Conservation (phyloP, 2,888 invertebrate genomes). For the Andrena fulva region DNA sequence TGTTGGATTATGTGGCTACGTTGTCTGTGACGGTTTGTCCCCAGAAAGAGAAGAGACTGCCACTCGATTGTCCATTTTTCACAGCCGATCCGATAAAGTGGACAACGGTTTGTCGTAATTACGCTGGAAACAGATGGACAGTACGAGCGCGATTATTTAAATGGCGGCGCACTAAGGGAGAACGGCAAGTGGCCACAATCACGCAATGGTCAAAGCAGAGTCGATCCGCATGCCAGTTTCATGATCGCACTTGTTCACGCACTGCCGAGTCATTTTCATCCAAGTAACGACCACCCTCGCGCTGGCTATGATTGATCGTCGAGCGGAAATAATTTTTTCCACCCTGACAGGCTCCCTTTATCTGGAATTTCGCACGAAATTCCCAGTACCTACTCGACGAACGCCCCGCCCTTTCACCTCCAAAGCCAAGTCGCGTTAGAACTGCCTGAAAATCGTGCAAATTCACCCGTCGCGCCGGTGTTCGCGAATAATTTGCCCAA, state of each 20-base stretch:
- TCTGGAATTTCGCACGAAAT: not conserved
- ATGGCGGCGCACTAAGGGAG: constrained; percentile 12
- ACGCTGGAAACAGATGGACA: constrained; percentile 14
- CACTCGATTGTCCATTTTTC: not conserved
- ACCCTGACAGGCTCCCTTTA: not conserved
- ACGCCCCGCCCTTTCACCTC: not conserved
- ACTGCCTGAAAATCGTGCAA: not conserved
- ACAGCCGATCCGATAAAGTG: not conserved
- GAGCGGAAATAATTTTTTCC: constrained; percentile 21
- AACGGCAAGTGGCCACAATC: constrained; percentile 30
- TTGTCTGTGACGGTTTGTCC: not conserved
- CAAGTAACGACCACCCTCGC: not conserved
- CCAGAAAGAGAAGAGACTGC: not conserved
- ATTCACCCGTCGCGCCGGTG: constrained; percentile 1
- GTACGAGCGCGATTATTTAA: constrained; percentile 20
- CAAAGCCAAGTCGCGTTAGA: not conserved
- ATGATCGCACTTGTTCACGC: constrained; percentile 35
- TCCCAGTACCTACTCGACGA: not conserved
- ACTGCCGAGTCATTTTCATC: constrained; percentile 22
- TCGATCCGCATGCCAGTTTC: not conserved
- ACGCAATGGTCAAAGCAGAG: constrained; percentile 35
- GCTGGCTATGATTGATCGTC: constrained; percentile 15
- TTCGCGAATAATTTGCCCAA: not conserved
- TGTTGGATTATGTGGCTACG: not conserved
- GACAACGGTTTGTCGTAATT: constrained; percentile 22